Evolutionary conservation across 2,888 invertebrate species (phyloP), one percentile per base, ranked within the genome.

Genomic region (Orthosia cruda): DNA sequence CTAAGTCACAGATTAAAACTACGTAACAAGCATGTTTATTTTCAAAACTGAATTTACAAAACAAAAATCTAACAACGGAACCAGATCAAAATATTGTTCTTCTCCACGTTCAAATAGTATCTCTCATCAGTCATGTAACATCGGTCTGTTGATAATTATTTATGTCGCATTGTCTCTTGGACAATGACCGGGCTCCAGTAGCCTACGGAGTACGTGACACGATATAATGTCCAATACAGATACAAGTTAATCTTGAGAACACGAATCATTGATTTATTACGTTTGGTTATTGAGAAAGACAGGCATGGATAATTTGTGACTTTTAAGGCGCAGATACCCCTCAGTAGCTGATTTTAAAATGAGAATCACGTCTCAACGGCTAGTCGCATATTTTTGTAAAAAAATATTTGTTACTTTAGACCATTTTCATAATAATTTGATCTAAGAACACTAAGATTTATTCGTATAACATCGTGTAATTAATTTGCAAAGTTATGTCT

Each of bases 141-240:
- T 86, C 71, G 80, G 84, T 66, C 63, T 85, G 86, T 87, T 87
- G 87, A 89, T 90, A 88, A 92, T 92, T 92, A 92, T 92, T 92
- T 92, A 92, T 91, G 92, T 91, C 88, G 89, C 92, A 93, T 93
- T 93, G 92, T 93, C 89, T 86, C 50, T n/a, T 87, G 91, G 91
- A 93, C 94, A 94, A 93, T 94, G 92, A 89, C 88, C 87, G 84
- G 81, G 74, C 63, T 83, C 83, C 69, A 58, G 67, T 62, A 74
- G 74, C 85, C 66, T 47, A 69, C 75, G 77, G 65, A 64, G 87
- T 90, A 91, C 91, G 91, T 92, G 92, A 91, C 91, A 83, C 68
- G 81, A 79, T 81, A 79, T 80, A 78, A 76, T 74, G 68, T 64
- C 67, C 67, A 74, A 68, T 68, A 77, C 71, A 81, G 72, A 80